Conservation (phyloP, 2,888 invertebrate species). For the Eupithecia exiguata region DNA sequence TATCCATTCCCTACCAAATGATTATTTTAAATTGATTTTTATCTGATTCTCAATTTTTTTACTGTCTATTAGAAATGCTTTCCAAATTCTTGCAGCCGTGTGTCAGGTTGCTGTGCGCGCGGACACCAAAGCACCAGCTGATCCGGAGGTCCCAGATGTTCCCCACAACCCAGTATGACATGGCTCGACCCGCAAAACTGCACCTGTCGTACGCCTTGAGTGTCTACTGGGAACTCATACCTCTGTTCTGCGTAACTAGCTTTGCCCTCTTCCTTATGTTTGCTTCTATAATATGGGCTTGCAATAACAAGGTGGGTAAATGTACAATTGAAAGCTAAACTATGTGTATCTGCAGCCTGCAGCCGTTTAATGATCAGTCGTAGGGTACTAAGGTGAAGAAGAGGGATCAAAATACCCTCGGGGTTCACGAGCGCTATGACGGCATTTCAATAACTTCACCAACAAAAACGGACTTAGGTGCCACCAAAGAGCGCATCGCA, state of each 20-base stretch:
- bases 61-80: background rate
- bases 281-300: background rate
- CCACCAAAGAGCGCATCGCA: background rate
- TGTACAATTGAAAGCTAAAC: background rate
- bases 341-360: background rate
- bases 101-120: background rate
- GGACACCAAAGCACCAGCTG: background rate
- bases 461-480: background rate
- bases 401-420: background rate
- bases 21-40: background rate
- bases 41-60: background rate
- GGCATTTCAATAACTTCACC: background rate
- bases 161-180: background rate
- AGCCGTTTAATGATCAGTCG: background rate
- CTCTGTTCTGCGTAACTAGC: background rate
- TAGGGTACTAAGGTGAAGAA: background rate
- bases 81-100: background rate
- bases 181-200: background rate
- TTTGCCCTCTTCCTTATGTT: background rate
- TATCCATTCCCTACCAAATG: background rate
- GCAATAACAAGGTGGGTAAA: background rate
- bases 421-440: background rate
- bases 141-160: background rate
- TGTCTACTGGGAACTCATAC: slow-evolving; percentile 4
- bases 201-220: background rate